Evolutionary conservation across 2,113 vertebrate species (phyloP).

Genomic region (Albula glossodonta): DNA sequence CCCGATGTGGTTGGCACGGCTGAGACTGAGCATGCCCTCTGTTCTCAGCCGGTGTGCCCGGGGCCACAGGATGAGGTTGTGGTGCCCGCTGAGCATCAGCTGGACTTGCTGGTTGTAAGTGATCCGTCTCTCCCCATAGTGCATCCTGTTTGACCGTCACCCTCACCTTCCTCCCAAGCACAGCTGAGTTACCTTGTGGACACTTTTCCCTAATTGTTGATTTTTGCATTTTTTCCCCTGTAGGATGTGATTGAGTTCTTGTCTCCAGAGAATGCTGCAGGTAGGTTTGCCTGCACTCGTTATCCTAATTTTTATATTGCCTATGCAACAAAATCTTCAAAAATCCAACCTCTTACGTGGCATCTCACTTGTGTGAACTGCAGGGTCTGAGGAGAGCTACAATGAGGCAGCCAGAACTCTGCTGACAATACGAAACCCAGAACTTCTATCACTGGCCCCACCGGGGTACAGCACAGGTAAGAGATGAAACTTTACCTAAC

Average conservation of each 20-base stretch:
- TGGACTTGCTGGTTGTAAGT: constrained; percentile 75
- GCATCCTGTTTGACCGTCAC: not conserved
- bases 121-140: constrained; percentile 13
- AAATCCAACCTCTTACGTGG: not conserved
- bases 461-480: constrained; percentile 21
- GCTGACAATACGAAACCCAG: constrained; percentile 80
- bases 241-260: constrained; percentile 74
- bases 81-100: constrained; percentile 64
- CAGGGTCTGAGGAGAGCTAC: constrained; percentile 77
- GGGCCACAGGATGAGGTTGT: constrained; percentile 50
- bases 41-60: constrained; percentile 50
- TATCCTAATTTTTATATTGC: not conserved
- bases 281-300: constrained; percentile 60
- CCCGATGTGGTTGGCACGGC: constrained; percentile 68
- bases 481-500: not conserved
- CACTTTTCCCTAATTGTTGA: not conserved
- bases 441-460: constrained; percentile 39
- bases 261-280: constrained; percentile 70
- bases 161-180: not conserved
- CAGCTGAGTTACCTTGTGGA: not conserved
- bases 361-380: constrained; percentile 20
- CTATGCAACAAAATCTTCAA: not conserved
- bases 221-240: constrained; percentile 50
- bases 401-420: constrained; percentile 88
- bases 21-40: constrained; percentile 61